Evolutionary conservation across 2,797 vertebrate genomes (phyloP).

Genomic region (Phoebastria nigripes): DNA sequence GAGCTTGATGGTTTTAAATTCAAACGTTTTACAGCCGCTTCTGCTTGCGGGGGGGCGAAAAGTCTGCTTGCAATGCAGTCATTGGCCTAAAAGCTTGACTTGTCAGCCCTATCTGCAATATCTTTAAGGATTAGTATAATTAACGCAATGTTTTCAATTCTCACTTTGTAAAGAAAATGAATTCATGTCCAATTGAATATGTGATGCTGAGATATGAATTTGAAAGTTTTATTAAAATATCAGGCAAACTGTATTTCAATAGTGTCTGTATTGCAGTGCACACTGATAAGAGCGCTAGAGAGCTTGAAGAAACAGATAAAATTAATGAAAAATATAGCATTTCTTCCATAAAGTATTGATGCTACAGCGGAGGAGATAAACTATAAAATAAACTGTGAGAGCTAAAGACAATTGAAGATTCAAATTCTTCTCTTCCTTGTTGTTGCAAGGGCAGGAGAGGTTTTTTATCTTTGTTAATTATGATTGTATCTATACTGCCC

Average conservation of each 20-base stretch:
- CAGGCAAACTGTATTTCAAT: background rate
- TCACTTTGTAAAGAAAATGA: background rate
- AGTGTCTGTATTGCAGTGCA: background rate
- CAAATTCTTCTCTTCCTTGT: background rate
- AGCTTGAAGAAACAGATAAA: background rate
- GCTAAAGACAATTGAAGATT: background rate
- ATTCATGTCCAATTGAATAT: background rate
- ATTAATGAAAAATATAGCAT: background rate
- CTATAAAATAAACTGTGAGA: background rate
- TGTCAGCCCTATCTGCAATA: background rate
- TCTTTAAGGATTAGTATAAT: background rate
- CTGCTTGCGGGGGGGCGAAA: background rate
- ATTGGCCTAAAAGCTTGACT: background rate
- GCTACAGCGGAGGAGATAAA: background rate
- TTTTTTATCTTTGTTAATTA: background rate
- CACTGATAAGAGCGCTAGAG: background rate
- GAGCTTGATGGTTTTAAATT: background rate
- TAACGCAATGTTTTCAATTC: background rate
- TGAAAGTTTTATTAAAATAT: background rate
- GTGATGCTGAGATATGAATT: background rate
- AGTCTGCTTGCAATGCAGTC: background rate
- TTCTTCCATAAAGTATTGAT: background rate
- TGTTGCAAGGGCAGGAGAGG: background rate
- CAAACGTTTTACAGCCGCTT: background rate
- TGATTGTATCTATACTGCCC: background rate